A percentile compares a stretch with the other conserved stretches of the same genome.
Evolutionary conservation across 2,888 invertebrate species (phyloP).

Genomic region (Sussaba pulchella): DNA sequence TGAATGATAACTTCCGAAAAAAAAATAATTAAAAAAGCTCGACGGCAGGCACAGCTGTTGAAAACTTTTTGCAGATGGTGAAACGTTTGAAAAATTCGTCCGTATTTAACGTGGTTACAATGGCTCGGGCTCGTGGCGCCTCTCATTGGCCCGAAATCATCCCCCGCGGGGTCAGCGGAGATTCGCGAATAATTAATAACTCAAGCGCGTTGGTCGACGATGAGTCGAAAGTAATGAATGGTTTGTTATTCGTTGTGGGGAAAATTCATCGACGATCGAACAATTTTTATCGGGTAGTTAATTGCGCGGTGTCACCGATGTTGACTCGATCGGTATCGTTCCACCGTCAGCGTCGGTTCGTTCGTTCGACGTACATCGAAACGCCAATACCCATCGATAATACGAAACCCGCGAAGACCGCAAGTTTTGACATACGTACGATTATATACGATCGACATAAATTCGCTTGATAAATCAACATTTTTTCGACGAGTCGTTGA

Average conservation of each 20-base stretch:
- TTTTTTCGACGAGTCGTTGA: slow-evolving; percentile 13
- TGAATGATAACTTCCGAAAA: slow-evolving; percentile 25
- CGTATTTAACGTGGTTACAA: not conserved
- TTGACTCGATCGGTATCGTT: slow-evolving; percentile 37
- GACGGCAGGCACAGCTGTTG: not conserved
- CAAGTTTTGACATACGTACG: slow-evolving; percentile 28
- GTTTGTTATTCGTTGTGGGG: slow-evolving; percentile 55
- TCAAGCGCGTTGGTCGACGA: not conserved
- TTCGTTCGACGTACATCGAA: slow-evolving; percentile 24
- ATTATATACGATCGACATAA: slow-evolving; percentile 27
- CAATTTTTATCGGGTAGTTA: slow-evolving; percentile 50
- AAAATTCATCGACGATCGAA: slow-evolving; percentile 40
- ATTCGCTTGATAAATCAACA: not conserved
- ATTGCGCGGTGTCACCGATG: slow-evolving; percentile 31
- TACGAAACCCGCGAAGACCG: slow-evolving; percentile 35
- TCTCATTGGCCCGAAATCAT: not conserved
- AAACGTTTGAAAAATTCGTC: not conserved
- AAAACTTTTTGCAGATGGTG: slow-evolving; percentile 12
- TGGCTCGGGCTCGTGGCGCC: not conserved
- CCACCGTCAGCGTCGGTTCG: slow-evolving; percentile 8
- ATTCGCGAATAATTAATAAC: slow-evolving; percentile 55
- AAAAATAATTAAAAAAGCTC: not conserved
- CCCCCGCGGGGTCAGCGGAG: slow-evolving; percentile 23
- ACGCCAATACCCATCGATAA: slow-evolving; percentile 38
- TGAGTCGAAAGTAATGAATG: slow-evolving; percentile 57